Percentiles rank a stretch among this genome's conserved stretches.
These are phyloP conservation scores for Hyphantria cunea DNA, from an alignment of 1,140 invertebrate genomes.

Conservation along the genomic window DNA sequence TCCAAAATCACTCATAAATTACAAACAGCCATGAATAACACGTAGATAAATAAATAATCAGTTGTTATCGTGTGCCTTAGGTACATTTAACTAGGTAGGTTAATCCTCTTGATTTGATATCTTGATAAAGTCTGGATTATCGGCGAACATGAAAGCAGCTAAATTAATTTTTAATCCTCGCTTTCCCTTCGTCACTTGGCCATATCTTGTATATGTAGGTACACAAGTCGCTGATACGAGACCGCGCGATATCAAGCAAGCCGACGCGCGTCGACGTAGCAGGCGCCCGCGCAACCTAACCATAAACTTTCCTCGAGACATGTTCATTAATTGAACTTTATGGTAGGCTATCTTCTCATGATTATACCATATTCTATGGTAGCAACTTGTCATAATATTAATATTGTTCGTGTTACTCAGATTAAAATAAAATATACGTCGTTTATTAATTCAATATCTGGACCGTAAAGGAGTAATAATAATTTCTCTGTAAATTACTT, in stretches of 20 bases:
- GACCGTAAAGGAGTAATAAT: no score
- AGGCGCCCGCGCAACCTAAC: conserved; percentile 1
- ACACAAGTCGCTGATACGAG: conserved; percentile 46
- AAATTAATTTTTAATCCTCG: conserved; percentile 78
- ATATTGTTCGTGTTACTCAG: background rate
- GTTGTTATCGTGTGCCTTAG: conserved; percentile 63
- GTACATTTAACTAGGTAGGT: conserved; percentile 67
- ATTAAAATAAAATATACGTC: background rate
- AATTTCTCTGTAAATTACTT: no score
- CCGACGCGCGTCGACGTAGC: conserved; percentile 4
- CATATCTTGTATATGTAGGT: conserved; percentile 59
- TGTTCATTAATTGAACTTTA: conserved; percentile 17
- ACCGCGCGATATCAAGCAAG: conserved; percentile 31
- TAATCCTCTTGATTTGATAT: conserved; percentile 75
- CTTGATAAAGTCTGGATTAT: conserved; percentile 75
- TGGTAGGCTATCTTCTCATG: background rate
- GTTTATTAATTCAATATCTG: background rate
- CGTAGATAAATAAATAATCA: conserved; percentile 64
- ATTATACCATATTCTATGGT: background rate
- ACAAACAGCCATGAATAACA: conserved; percentile 32
- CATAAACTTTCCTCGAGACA: conserved; percentile 20
- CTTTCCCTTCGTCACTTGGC: conserved; percentile 60
- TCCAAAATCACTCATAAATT: conserved; percentile 9
- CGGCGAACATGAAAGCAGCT: conserved; percentile 76
- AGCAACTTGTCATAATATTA: background rate